Evolutionary conservation across 2,888 invertebrate genomes (phyloP).

Genomic region (Ditylenchus weischeri): DNA sequence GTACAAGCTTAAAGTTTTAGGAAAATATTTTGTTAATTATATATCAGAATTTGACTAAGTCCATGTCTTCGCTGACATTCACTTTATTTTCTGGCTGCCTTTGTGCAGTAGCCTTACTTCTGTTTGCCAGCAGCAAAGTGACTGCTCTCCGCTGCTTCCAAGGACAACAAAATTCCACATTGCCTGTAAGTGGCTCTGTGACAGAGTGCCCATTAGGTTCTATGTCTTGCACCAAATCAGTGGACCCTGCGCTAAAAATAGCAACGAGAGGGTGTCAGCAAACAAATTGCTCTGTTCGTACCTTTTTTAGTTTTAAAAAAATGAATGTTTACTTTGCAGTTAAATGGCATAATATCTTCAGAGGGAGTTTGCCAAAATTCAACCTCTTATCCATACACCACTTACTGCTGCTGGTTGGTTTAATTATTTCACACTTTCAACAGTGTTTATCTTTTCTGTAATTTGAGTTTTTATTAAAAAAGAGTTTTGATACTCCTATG

Average conservation of each 20-base stretch:
- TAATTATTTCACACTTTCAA: too few species aligned
- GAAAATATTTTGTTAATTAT: too few species aligned
- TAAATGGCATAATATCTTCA: slow-evolving; percentile 5
- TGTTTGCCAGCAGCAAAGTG: not conserved
- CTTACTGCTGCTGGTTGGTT: not conserved
- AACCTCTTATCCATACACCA: slow-evolving; percentile 4
- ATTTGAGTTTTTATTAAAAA: too few species aligned
- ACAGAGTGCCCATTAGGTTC: slow-evolving; percentile 11
- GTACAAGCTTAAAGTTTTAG: too few species aligned
- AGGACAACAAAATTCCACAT: slow-evolving; percentile 23
- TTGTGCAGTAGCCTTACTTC: too few species aligned
- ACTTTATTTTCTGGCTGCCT: too few species aligned
- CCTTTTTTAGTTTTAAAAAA: not conserved
- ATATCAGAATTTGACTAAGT: too few species aligned
- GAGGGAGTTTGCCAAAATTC: slow-evolving; percentile 14
- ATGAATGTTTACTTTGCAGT: not conserved
- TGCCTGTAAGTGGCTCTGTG: slow-evolving; percentile 17
- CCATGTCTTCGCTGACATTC: too few species aligned
- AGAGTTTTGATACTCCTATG: too few species aligned
- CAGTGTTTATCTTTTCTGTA: too few species aligned
- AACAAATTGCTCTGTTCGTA: slow-evolving; percentile 20
- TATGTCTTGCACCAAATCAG: slow-evolving; percentile 16
- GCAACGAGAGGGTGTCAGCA: slow-evolving; percentile 20
- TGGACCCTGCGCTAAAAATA: slow-evolving; percentile 13
- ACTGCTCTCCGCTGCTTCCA: slow-evolving; percentile 21